These are phyloP conservation scores for Armadillidium nasatum DNA, from an alignment of 1,140 invertebrate species.

Conservation along the genomic window DNA sequence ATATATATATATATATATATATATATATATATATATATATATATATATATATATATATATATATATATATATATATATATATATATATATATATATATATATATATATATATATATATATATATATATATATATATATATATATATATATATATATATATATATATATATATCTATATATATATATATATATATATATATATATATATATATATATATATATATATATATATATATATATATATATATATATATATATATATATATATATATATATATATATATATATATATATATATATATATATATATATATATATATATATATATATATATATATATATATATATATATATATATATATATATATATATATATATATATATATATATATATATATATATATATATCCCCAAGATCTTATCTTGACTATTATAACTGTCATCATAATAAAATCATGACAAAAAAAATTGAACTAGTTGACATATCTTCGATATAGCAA, in stretches of 20 bases:
- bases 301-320: neutral
- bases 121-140: neutral
- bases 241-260: neutral
- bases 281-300: neutral
- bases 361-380: neutral
- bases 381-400: neutral
- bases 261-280: neutral
- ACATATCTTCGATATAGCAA: no score
- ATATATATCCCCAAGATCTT: no score
- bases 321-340: neutral
- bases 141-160: neutral
- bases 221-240: neutral
- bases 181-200: no score
- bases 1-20: slow-evolving; percentile 7
- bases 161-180: neutral
- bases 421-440: no score
- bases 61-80: slow-evolving; percentile 14
- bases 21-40: slow-evolving; percentile 22
- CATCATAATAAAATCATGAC: no score
- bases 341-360: neutral
- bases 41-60: neutral
- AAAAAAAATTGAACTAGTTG: no score
- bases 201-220: no score
- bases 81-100: neutral
- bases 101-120: neutral